Evolutionary conservation across 2,797 vertebrate genomes (phyloP), one percentile per base, ranked within the genome.

Genomic region (Craterocephalus amniculus): DNA sequence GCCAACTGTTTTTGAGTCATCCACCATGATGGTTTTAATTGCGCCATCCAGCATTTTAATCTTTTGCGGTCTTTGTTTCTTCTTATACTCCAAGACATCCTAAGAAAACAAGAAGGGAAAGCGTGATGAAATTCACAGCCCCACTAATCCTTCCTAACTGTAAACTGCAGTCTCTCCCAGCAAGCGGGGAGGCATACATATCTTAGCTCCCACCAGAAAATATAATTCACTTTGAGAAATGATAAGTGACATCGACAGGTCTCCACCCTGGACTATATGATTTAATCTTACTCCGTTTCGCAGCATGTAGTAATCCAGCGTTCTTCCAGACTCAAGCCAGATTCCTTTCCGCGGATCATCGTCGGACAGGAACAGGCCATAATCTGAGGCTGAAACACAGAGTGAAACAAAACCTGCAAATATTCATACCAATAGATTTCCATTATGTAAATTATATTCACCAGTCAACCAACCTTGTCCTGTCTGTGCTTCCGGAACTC

Each of bases 251-350:
- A 51, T 29, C 52, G 81, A 80, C 62, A 61, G 56, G 24, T 79
- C 76, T 63, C 72, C 68, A 38, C 75, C 81, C 68, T 14, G 40
- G 59, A 83, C 67, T 48, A 38, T 36, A 63, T 72, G 70, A 87
- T 64, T 70, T 80, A 67, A 78, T 78, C 92, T 71, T 96, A 99
- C 98, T 95, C 98, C 98, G 62, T 98, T 99, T 78, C 98, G 94
- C 63, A 99, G 94, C 98, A 99, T 99, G 91, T 99, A 99, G 87
- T 99, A 99, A 93, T 99, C 98, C 93, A 99, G 92, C 0, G 97
- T 98, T 83, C 97, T 96, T 72, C 97, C 97, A 13, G 97, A 97
- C 87, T 99, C 98, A 66, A 99, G 92, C 98, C 98, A 99, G 87
- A 99, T 99, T 79, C 98, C 98, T 93, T 99, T 99, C 48, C 96